Conservation (phyloP, 53 echinoderm and acorn worm species). For the Holothuria leucospilota region DNA sequence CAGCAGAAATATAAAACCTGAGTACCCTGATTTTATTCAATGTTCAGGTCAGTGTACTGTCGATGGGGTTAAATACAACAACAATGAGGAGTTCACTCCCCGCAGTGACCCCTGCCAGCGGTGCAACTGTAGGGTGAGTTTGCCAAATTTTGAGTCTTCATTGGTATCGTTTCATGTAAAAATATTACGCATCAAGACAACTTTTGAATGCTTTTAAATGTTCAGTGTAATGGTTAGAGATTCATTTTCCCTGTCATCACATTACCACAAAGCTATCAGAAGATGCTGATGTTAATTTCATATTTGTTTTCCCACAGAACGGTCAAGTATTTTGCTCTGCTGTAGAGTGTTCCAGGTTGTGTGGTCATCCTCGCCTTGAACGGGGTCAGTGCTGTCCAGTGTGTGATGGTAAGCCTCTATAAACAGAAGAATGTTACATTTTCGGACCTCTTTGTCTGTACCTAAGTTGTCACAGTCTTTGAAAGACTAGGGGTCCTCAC, state of each 20-base stretch:
- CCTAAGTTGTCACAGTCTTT: no score
- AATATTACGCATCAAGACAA: not conserved
- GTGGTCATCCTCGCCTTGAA: conserved; percentile 81
- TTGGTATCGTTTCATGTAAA: not conserved
- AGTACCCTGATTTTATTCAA: not conserved
- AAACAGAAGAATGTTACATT: no score
- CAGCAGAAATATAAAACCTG: no score
- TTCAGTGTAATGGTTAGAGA: no score
- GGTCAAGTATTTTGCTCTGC: conserved; percentile 89
- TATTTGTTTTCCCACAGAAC: conserved; percentile 53
- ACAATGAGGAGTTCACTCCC: conserved; percentile 82
- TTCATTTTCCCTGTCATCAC: no score
- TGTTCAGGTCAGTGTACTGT: conserved; percentile 82
- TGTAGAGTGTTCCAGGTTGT: conserved; percentile 78
- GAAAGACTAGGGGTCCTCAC: no score
- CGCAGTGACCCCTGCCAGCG: conserved; percentile 74
- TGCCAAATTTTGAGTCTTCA: not conserved
- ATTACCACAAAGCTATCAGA: no score
- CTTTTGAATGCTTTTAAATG: no score
- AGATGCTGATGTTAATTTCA: no score
- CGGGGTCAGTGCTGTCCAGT: conserved; percentile 90
- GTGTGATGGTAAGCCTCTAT: conserved; percentile 74
- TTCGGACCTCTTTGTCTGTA: no score
- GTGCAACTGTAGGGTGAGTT: conserved; percentile 86
- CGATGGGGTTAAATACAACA: conserved; percentile 86